Conservation (phyloP, 2,797 vertebrate species). For the Coregonus suidteri region DNA sequence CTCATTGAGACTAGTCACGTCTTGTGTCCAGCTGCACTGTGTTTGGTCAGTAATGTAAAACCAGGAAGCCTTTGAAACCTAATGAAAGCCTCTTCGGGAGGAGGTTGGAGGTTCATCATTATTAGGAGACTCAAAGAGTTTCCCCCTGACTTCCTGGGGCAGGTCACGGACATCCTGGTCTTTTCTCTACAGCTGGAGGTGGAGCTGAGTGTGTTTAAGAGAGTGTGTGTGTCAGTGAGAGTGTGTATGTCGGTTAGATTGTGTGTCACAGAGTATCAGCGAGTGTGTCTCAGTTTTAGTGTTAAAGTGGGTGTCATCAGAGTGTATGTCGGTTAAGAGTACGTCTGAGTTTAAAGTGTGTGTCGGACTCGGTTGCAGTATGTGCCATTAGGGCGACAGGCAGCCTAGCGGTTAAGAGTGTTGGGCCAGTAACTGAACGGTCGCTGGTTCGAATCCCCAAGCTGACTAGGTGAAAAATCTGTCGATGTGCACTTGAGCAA, state of each 20-base stretch:
- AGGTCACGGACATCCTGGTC: constrained; percentile 58
- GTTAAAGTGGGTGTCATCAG: neutral
- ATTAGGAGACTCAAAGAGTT: constrained; percentile 66
- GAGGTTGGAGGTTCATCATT: constrained; percentile 72
- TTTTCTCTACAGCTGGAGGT: constrained; percentile 53
- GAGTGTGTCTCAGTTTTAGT: too few species aligned
- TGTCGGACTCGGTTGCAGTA: too few species aligned
- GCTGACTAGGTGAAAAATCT: too few species aligned
- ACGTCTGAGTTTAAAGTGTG: neutral
- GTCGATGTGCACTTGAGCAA: too few species aligned
- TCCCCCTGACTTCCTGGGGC: constrained; percentile 53
- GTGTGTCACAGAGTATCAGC: neutral
- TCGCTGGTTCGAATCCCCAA: too few species aligned
- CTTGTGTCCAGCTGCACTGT: constrained; percentile 65
- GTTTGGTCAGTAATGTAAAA: constrained; percentile 80
- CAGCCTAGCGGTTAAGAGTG: too few species aligned
- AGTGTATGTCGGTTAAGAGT: neutral
- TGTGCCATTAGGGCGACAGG: too few species aligned
- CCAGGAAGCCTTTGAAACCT: constrained; percentile 81
- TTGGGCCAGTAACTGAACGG: too few species aligned
- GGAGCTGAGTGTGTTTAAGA: neutral
- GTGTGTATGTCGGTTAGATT: neutral
- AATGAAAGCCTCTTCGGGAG: constrained; percentile 68
- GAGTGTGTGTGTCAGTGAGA: neutral
- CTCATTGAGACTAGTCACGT: constrained; percentile 66